Conservation (phyloP, 2,797 vertebrate genomes). For the Phataginus tetradactyla region DNA sequence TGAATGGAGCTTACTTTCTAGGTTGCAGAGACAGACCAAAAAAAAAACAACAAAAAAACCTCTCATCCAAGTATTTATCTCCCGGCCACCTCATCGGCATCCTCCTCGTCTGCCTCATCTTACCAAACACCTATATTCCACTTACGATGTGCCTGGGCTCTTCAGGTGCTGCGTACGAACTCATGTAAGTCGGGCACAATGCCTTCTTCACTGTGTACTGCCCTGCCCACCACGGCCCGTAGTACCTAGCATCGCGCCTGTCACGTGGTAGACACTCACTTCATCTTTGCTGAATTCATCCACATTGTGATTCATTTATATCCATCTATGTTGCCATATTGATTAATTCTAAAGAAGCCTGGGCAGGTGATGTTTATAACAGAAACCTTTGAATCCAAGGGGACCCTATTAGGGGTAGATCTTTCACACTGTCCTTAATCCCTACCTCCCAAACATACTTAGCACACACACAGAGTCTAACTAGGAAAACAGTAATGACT, state of each 20-base stretch:
- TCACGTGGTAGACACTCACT: background rate
- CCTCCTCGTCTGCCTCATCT: background rate
- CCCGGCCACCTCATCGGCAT: background rate
- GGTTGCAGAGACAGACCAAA: background rate
- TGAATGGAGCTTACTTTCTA: background rate
- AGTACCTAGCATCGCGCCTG: background rate
- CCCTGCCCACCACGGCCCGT: fast-evolving
- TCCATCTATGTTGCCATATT: background rate
- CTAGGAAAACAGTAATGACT: background rate
- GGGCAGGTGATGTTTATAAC: background rate
- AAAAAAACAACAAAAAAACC: too few relatives aligned
- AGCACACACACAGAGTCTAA: background rate
- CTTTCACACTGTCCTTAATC: background rate
- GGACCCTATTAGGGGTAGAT: background rate
- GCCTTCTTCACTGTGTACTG: background rate
- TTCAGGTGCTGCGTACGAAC: background rate
- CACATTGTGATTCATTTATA: background rate
- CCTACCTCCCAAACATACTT: background rate
- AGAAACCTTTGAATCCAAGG: background rate
- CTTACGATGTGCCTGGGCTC: background rate
- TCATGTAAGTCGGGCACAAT: background rate
- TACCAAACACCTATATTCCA: background rate
- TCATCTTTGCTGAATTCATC: background rate
- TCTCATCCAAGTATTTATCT: background rate
- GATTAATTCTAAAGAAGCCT: background rate